Conservation (phyloP, 64 coral and sea anemone species). For the Montipora foliosa region DNA sequence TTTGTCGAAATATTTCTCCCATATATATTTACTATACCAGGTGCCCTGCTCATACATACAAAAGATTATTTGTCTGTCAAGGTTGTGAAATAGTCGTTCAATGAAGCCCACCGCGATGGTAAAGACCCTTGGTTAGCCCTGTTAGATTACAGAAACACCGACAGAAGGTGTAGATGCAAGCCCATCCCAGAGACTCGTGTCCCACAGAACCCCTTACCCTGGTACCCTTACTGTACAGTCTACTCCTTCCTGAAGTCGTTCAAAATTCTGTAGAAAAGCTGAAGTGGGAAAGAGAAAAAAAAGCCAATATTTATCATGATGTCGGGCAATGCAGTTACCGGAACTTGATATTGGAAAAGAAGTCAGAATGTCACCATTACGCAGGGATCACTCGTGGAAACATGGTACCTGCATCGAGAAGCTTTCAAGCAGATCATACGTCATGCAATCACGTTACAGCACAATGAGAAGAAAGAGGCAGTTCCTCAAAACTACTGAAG, state of each 20-base stretch:
- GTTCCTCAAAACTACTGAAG: constrained; percentile 25
- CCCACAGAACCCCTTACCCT: constrained; percentile 39
- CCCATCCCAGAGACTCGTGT: constrained; percentile 50
- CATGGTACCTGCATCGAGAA: constrained; percentile 62
- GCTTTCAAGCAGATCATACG: constrained; percentile 73
- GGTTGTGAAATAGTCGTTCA: constrained; percentile 34
- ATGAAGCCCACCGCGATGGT: constrained; percentile 33
- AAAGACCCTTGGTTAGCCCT: constrained; percentile 66
- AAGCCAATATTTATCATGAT: constrained; percentile 63
- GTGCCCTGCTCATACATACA: too few relatives aligned
- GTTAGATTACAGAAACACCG: constrained; percentile 65
- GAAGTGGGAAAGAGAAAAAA: neutral
- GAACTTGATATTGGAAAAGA: constrained; percentile 33
- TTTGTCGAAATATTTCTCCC: too few relatives aligned
- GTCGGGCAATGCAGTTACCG: constrained; percentile 24
- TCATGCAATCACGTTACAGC: constrained; percentile 31
- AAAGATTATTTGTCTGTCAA: neutral
- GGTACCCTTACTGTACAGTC: constrained; percentile 40
- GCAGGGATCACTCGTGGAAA: constrained; percentile 47
- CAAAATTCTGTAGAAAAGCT: constrained; percentile 8
- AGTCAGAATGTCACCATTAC: constrained; percentile 29
- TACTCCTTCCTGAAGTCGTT: constrained; percentile 21
- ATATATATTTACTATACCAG: too few relatives aligned
- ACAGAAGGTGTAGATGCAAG: constrained; percentile 59
- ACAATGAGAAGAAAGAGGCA: constrained; percentile 58